Evolutionary conservation across 2,797 vertebrate genomes (phyloP).

Genomic region (Limnodromus scolopaceus): DNA sequence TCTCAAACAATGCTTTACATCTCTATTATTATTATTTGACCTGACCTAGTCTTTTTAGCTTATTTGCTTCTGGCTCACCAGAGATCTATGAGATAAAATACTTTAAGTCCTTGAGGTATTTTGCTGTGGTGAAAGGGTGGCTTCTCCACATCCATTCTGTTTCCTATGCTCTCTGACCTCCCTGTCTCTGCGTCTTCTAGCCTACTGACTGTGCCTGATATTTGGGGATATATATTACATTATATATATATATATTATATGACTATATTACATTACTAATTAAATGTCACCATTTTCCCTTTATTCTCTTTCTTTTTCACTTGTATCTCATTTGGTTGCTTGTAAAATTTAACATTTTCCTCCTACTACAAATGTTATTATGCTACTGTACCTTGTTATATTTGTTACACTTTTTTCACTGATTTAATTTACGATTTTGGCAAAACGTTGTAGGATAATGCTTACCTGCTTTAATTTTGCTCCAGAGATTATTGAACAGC

Average conservation of each 20-base stretch:
- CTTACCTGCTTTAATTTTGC: not conserved
- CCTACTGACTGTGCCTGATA: not conserved
- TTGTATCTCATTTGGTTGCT: not conserved
- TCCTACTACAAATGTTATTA: not conserved
- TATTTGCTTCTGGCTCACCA: not conserved
- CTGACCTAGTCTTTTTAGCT: not conserved
- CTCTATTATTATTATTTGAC: not conserved
- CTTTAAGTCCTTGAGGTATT: not conserved
- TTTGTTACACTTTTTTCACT: not conserved
- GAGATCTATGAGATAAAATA: not conserved
- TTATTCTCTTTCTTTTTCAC: not conserved
- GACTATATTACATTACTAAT: accelerated
- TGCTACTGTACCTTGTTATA: not conserved
- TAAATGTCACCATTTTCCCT: not conserved
- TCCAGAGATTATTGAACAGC: not conserved
- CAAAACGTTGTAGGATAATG: not conserved
- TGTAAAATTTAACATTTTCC: not conserved
- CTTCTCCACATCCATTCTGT: not conserved
- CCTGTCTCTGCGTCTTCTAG: not conserved
- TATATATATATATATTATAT: too few species aligned
- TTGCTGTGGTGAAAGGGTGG: not conserved
- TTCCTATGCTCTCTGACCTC: not conserved
- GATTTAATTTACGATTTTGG: not conserved
- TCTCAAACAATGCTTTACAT: not conserved
- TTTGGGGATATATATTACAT: too few species aligned